A percentile compares a stretch with the other conserved stretches of the same genome.
Evolutionary conservation across 2,888 invertebrate genomes (phyloP).

Genomic region (Hirtodrosophila confusa): DNA sequence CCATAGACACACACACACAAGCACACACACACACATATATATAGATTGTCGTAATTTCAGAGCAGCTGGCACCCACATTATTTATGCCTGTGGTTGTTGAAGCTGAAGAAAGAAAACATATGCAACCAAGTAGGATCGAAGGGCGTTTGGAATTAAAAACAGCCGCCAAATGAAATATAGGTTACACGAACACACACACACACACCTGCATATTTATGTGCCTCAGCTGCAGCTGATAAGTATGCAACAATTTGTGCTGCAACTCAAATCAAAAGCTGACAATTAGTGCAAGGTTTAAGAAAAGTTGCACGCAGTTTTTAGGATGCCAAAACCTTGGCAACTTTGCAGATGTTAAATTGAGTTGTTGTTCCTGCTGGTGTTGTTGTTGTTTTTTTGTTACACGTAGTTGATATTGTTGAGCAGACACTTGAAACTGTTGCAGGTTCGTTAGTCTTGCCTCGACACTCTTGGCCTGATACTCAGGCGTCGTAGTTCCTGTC

Average conservation of each 20-base stretch:
- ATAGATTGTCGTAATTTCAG: too few relatives aligned
- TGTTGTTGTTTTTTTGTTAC: constrained; percentile 3
- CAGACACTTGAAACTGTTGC: constrained; percentile 35
- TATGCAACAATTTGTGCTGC: constrained; percentile 32
- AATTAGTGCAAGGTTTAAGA: constrained; percentile 46
- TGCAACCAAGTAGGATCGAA: too few relatives aligned
- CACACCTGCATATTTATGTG: background rate
- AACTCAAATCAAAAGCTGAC: constrained; percentile 33
- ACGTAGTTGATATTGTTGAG: constrained; percentile 6
- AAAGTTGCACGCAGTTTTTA: background rate
- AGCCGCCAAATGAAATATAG: too few relatives aligned
- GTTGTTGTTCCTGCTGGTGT: constrained; percentile 23
- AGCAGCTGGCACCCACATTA: too few relatives aligned
- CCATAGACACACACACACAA: too few relatives aligned
- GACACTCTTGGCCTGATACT: constrained; percentile 37
- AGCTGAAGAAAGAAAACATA: too few relatives aligned
- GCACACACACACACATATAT: too few relatives aligned
- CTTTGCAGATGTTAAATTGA: constrained; percentile 35
- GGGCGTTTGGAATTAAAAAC: too few relatives aligned
- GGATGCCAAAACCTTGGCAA: constrained; percentile 13
- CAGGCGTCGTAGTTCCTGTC: constrained; percentile 11
- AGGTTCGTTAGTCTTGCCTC: constrained; percentile 61
- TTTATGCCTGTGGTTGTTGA: too few relatives aligned
- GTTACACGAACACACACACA: constrained; percentile 5
- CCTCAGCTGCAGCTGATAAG: constrained; percentile 3